Evolutionary conservation across 2,797 vertebrate species (phyloP).

Genomic region (Gymnopithys bicolor): DNA sequence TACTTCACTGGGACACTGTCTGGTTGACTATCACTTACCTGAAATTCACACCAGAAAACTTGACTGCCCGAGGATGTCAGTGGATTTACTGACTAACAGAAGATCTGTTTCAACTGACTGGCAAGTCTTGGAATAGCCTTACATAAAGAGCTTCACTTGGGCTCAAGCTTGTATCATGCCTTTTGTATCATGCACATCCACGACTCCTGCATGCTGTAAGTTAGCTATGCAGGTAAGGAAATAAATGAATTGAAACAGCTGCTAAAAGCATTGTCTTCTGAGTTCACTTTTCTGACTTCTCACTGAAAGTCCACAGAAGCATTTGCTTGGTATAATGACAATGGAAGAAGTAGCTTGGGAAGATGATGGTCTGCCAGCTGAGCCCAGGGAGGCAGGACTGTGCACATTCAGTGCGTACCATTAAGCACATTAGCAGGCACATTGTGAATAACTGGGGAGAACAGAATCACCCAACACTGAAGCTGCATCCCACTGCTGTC

Average conservation of each 20-base stretch:
- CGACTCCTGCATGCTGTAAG: background rate
- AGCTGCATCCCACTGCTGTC: background rate
- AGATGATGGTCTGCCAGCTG: background rate
- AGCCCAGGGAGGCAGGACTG: background rate
- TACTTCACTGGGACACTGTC: background rate
- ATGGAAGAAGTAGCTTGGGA: background rate
- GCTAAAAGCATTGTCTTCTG: background rate
- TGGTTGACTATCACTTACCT: background rate
- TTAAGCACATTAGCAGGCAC: background rate
- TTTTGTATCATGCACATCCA: background rate
- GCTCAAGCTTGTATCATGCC: background rate
- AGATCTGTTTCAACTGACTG: background rate
- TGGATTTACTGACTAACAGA: background rate
- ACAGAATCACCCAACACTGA: background rate
- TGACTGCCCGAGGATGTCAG: background rate
- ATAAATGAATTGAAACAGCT: background rate
- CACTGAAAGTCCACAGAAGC: background rate
- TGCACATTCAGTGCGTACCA: fast-evolving
- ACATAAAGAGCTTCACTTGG: background rate
- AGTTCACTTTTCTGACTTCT: background rate
- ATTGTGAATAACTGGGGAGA: background rate
- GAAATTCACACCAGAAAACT: background rate
- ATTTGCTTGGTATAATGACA: background rate
- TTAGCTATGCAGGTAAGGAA: background rate
- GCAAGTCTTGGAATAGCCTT: background rate